Conservation (phyloP, 2,888 invertebrate genomes). For the Xestia sexstrigata region DNA sequence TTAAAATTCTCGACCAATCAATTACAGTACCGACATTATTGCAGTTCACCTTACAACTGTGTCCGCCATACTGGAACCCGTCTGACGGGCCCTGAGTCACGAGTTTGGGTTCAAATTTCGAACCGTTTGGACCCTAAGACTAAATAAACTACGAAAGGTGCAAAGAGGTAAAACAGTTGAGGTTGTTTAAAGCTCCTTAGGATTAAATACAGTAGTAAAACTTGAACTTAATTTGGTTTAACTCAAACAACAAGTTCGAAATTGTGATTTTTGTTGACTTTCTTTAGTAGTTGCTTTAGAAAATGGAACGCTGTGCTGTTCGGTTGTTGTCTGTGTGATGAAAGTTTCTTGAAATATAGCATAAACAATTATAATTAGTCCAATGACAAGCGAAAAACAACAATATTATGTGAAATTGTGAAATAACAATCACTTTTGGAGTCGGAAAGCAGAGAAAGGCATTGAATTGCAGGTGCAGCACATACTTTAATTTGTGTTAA, state of each 20-base stretch:
- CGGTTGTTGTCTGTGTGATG: not conserved
- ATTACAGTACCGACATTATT: constrained; percentile 57
- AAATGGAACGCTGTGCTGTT: not conserved
- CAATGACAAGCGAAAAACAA: constrained; percentile 5
- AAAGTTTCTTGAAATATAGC: constrained; percentile 15
- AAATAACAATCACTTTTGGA: not conserved
- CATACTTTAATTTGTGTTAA: not conserved
- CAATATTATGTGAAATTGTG: not conserved
- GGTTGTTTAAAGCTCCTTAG: constrained; percentile 44
- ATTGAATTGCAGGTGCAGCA: not conserved
- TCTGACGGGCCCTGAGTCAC: constrained; percentile 81
- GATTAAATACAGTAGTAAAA: constrained; percentile 49
- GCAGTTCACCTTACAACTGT: constrained; percentile 66
- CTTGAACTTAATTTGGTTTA: constrained; percentile 17
- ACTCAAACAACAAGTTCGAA: constrained; percentile 22
- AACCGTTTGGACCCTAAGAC: constrained; percentile 70
- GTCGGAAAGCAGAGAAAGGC: not conserved
- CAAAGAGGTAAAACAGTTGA: constrained; percentile 55
- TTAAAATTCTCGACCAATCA: constrained; percentile 62
- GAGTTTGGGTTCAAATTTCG: constrained; percentile 82
- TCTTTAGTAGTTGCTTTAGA: constrained; percentile 4
- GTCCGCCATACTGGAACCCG: constrained; percentile 76
- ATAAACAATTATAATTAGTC: not conserved
- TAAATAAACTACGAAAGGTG: constrained; percentile 65
- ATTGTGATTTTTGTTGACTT: constrained; percentile 37